Evolutionary conservation across 2,113 vertebrate genomes (phyloP).

Genomic region (Xenus cinereus): DNA sequence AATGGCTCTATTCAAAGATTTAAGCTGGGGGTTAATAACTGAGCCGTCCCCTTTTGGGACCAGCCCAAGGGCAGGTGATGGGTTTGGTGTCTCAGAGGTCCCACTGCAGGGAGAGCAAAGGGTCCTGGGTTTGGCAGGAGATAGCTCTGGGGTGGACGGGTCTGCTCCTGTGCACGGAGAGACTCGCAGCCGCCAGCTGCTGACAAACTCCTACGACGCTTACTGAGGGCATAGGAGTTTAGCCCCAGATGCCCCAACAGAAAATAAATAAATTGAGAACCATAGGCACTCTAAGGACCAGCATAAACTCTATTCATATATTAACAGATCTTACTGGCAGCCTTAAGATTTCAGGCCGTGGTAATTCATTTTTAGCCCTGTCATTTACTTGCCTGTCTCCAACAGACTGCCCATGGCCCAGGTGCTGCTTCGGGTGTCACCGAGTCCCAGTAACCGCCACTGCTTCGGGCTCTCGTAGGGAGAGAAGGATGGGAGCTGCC

Average conservation of each 20-base stretch:
- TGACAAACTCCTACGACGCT: background rate
- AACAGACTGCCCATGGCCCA: background rate
- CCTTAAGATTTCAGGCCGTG: background rate
- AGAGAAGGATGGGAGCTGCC: background rate
- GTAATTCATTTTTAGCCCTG: background rate
- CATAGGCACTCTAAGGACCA: background rate
- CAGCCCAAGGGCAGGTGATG: background rate
- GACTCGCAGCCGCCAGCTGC: background rate
- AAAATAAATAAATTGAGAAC: background rate
- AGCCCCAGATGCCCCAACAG: background rate
- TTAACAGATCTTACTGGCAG: background rate
- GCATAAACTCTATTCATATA: background rate
- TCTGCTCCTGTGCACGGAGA: background rate
- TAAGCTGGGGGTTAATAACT: slow-evolving; percentile 83
- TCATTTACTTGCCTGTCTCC: background rate
- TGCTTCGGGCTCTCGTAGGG: background rate
- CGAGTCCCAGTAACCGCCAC: background rate
- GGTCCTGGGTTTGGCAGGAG: background rate
- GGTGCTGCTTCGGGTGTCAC: background rate
- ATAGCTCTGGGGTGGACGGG: background rate
- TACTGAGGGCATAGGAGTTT: background rate
- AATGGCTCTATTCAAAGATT: slow-evolving; percentile 82
- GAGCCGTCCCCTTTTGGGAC: slow-evolving; percentile 63
- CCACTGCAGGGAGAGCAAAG: background rate
- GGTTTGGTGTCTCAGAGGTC: background rate